Percentiles rank a stretch among this genome's conserved stretches.
phyloP scores from a whole-genome alignment of 2,888 invertebrate genomes.

The Villa cingulata region DNA sequence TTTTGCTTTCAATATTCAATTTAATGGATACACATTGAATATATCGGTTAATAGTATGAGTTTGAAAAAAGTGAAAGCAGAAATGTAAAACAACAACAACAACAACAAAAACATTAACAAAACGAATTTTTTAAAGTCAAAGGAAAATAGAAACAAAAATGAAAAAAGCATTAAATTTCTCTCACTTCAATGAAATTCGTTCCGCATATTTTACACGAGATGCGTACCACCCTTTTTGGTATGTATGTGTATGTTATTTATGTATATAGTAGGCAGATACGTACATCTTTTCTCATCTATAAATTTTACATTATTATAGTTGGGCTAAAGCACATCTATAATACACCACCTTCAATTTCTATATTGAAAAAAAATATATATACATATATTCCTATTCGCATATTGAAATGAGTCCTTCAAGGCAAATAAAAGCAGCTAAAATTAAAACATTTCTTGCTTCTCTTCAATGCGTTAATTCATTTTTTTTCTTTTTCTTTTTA shows the following conservation, averaged over 20 bases:
- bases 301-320: too few relatives aligned
- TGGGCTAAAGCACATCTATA: too few relatives aligned
- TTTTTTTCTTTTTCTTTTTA: too few relatives aligned
- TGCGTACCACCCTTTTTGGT: too few relatives aligned
- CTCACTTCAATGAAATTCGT: constrained; percentile 10
- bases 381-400: too few relatives aligned
- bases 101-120: constrained; percentile 1
- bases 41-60: too few relatives aligned
- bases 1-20: background rate
- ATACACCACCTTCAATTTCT: background rate
- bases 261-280: too few relatives aligned
- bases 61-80: background rate
- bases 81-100: background rate
- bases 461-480: too few relatives aligned
- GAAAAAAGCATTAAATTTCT: constrained; percentile 9
- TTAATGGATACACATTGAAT: constrained; percentile 1
- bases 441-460: constrained; percentile 7
- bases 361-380: too few relatives aligned
- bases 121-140: background rate
- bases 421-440: constrained; percentile 1
- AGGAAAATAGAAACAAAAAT: background rate
- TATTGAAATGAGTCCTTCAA: background rate
- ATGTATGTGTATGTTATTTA: too few relatives aligned
- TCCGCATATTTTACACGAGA: constrained; percentile 11
- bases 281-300: too few relatives aligned